Percentiles rank a stretch among this genome's conserved stretches.
Conservation (phyloP, 2,113 vertebrate genomes). For the Hemicordylus capensis region DNA sequence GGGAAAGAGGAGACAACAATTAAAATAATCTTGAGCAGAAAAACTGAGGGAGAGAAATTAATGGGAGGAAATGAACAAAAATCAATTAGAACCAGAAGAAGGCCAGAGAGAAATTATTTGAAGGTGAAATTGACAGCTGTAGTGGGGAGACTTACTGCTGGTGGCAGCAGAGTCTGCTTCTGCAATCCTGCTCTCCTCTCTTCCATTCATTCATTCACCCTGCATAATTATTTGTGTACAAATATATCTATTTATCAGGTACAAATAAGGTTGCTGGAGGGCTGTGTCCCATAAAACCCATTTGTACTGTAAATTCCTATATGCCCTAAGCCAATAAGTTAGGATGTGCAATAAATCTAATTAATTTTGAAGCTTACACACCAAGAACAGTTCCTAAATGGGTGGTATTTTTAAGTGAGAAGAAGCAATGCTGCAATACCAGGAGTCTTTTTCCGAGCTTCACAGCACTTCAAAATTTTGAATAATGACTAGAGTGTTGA, state of each 20-base stretch:
- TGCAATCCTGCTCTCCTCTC: too few relatives aligned
- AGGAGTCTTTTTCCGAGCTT: neutral
- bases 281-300: neutral
- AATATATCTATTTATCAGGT: neutral
- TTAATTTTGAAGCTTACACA: neutral
- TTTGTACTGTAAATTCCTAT: neutral
- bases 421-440: neutral
- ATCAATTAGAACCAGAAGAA: too few relatives aligned
- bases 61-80: too few relatives aligned
- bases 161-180: too few relatives aligned
- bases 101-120: too few relatives aligned
- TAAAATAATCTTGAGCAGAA: too few relatives aligned
- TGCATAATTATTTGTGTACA: too few relatives aligned
- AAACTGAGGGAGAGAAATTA: too few relatives aligned
- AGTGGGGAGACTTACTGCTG: too few relatives aligned
- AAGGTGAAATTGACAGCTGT: too few relatives aligned
- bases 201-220: too few relatives aligned
- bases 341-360: neutral
- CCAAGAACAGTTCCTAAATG: neutral
- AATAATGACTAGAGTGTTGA: neutral
- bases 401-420: neutral
- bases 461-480: neutral
- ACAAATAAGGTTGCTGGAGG: neutral
- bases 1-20: too few relatives aligned
- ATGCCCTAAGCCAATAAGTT: neutral